Evolutionary conservation across 2,113 vertebrate species (phyloP), one percentile per base, ranked within the genome.

Genomic region (Crotalus helleri): DNA sequence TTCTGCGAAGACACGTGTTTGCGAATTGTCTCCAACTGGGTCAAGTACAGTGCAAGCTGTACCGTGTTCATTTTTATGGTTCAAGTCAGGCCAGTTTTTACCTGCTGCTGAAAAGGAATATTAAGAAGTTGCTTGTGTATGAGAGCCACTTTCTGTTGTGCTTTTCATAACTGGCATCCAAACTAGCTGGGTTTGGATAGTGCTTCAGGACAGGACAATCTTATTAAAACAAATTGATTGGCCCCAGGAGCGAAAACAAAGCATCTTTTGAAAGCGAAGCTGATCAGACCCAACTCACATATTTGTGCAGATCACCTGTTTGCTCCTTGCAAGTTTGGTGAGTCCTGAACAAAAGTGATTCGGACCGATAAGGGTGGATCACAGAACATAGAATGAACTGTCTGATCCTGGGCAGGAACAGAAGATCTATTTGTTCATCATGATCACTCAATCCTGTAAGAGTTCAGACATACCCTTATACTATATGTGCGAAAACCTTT

Each of bases 1-100:
- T 90, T 92, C 94, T 95, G 94, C 88, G 94, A 92, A 95, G 95
- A 90, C 95, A 96, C 90, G 94, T 96, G 96, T 96, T 93, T 94
- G 91, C 93, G 95, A 97, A 96, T 95, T 95, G 96, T 96, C 95
- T 94, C 94, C 95, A 97, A 96, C 96, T 96, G 96, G 88, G 53
- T 93, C 95, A 92, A 92, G 94, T 92, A 93, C 88, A 92, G 91
- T 15, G 7, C 94, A 93, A 94, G 91, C 91, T 95, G 95, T 92
- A 94, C 91, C 81, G 58, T 94, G 55, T 87, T 59, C 33, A 8
- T 92, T 58, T 88, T 92, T 88, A 90, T 94, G 81, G 59, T 58
- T 90, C 69, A 29, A 49, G 51, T 90, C 88, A 87, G 96, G 95
- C 95, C 90, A 90, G 95, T 93, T 92, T 94, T 94, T 95, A 97